These are phyloP conservation scores for Epizoanthus ramosus DNA, from an alignment of 92 coral and sea anemone genomes.

Conservation along the genomic window DNA sequence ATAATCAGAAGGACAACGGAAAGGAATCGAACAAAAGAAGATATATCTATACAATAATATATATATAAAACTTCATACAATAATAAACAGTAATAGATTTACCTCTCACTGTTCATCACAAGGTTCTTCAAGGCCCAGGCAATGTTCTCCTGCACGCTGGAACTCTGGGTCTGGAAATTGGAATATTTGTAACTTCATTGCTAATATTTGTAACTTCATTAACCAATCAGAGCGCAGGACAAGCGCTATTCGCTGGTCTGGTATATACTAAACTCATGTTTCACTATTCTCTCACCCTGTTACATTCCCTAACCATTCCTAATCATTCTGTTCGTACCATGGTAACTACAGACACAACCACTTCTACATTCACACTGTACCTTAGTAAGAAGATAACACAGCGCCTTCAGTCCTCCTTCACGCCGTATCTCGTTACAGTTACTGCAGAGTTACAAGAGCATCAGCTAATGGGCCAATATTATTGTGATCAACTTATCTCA, in stretches of 20 bases:
- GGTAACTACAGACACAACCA: not conserved
- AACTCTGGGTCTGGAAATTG: constrained; percentile 56
- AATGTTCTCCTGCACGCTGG: constrained; percentile 72
- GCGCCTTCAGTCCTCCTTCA: constrained; percentile 83
- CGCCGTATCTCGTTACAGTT: constrained; percentile 87
- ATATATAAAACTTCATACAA: not conserved
- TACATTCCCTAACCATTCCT: no score
- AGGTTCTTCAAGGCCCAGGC: constrained; percentile 93
- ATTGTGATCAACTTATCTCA: not conserved
- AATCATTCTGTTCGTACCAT: no score
- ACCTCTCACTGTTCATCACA: constrained; percentile 51
- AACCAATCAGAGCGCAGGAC: no score
- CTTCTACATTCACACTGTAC: constrained; percentile 22
- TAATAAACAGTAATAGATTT: not conserved
- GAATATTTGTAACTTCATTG: no score
- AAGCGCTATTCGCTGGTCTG: no score
- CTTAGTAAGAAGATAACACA: constrained; percentile 83
- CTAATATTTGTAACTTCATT: no score
- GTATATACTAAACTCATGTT: no score
- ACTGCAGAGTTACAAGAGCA: constrained; percentile 42
- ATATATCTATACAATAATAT: not conserved
- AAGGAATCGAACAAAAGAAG: no score
- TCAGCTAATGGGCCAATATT: not conserved
- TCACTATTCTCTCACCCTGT: no score
- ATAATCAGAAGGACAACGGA: no score